Base-by-base conservation (phyloP, 2,113 vertebrate genomes). In the Crotalus horridus region DNA sequence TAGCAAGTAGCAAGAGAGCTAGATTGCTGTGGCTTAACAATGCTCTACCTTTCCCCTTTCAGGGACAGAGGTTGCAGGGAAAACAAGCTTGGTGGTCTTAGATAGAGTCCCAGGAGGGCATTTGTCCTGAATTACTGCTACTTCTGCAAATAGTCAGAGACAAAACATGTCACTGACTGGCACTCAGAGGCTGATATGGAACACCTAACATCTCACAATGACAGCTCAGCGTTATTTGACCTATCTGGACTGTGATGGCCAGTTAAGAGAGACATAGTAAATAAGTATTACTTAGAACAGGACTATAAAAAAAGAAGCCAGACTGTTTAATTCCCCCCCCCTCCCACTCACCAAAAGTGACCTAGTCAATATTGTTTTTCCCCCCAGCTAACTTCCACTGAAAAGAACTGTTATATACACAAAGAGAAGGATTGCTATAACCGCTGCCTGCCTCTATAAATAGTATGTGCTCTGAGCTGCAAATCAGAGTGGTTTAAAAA, bases 221-320 rank as follows among this genome's bases (percentile, higher is more conserved):
- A 89, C 87, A 93, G 92, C 92, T 93, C 92, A 90, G 81, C 58
- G 92, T 93, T 93, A 93, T 69, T 93, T 90, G 92, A 93, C 92
- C 89, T 85, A 90, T 53, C 54, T 93, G 92, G 86, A 93, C 89
- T 90, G 92, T 87, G 86, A 90, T n/a, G 33, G 92, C 56, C 81
- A 93, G 81, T 87, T 93, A 93, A 93, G 56, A 90, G 92, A 93
- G 46, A 93, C 89, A 89, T 90, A 89, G 89, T 90, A 90, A 93
- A 90, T 93, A 90, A 87, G 81, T 48, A 87, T 93, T 90, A 90
- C 56, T 93, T 93, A 93, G 89, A 93, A 87, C 10, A 86, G 89
- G 86, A 48, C 15, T 59, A 61, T 87, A 87, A 64, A 85, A 87
- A 87, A 55, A n/a, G 39, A 56, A 55, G 17, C 2, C 54, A 85